Percentiles rank a stretch among this genome's conserved stretches.
These are phyloP conservation scores for Magallana angulata DNA, from an alignment of 1,140 invertebrate genomes.

Conservation along the genomic window DNA sequence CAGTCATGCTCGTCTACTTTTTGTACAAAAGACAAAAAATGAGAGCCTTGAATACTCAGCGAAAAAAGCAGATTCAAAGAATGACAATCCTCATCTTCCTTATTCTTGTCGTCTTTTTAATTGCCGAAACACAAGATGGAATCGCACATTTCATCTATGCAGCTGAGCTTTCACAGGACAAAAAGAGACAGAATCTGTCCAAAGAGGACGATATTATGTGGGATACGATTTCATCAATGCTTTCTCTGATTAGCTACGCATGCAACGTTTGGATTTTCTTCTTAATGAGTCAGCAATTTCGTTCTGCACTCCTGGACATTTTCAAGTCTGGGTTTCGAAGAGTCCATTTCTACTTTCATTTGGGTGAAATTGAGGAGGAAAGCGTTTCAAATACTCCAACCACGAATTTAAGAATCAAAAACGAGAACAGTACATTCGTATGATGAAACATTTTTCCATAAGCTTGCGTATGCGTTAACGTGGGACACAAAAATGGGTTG, in stretches of 20 bases:
- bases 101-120: constrained; percentile 48
- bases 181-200: constrained; percentile 32
- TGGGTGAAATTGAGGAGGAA: background rate
- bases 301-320: constrained; percentile 29
- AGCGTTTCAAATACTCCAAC: too few relatives aligned
- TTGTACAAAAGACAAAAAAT: background rate
- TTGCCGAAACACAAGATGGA: constrained; percentile 51
- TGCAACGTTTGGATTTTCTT: constrained; percentile 58
- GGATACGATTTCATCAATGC: constrained; percentile 40
- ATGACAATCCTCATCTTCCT: constrained; percentile 39
- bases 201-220: constrained; percentile 41
- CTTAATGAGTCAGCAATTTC: constrained; percentile 55
- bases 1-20: constrained; percentile 23
- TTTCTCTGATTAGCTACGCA: constrained; percentile 46
- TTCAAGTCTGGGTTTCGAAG: background rate
- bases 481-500: too few relatives aligned
- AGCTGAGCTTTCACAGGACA: constrained; percentile 42
- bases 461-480: too few relatives aligned
- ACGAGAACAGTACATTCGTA: too few relatives aligned
- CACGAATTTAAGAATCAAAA: too few relatives aligned
- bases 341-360: background rate
- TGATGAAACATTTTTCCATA: too few relatives aligned
- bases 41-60: background rate
- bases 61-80: constrained; percentile 27
- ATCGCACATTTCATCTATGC: constrained; percentile 52